Evolutionary conservation across 23 tunicate species (phyloP).

Genomic region (Halocynthia roretzi): DNA sequence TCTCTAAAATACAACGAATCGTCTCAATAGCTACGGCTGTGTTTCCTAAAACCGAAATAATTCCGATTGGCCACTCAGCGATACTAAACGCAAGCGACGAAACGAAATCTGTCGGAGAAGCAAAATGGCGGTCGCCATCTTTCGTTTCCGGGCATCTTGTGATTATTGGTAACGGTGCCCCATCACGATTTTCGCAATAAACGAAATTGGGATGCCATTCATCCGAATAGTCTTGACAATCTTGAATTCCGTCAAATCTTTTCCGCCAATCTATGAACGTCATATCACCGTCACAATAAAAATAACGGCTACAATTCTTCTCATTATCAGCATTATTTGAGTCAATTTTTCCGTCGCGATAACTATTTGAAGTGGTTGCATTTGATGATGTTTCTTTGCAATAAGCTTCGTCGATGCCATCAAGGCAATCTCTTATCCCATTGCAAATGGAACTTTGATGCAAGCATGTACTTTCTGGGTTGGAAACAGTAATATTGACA

Average conservation of each 20-base stretch:
- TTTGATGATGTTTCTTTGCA: background rate
- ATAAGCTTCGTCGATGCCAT: conserved; percentile 1
- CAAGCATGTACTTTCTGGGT: too few relatives aligned
- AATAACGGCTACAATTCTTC: conserved; percentile 8
- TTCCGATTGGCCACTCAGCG: conserved; percentile 14
- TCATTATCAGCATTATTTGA: background rate
- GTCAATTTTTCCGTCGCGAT: background rate
- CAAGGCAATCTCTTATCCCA: background rate
- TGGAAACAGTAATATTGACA: background rate
- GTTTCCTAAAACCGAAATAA: conserved; percentile 6
- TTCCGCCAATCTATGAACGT: conserved; percentile 16
- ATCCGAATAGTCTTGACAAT: conserved; percentile 7
- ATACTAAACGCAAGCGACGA: background rate
- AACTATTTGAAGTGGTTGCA: too few relatives aligned
- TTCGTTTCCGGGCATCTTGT: conserved; percentile 6
- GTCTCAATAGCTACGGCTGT: conserved; percentile 5
- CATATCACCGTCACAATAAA: conserved; percentile 3
- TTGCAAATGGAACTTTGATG: background rate
- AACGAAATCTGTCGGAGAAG: conserved; percentile 15
- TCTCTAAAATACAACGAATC: background rate
- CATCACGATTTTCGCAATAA: conserved; percentile 8
- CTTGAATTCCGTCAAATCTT: conserved; percentile 9
- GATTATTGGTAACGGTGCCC: background rate
- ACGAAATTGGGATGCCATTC: conserved; percentile 26
- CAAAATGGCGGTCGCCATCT: conserved; percentile 1